Percentiles rank a stretch among this genome's conserved stretches.
Evolutionary conservation across 2,888 invertebrate species (phyloP).

Genomic region (Dryobota labecula): DNA sequence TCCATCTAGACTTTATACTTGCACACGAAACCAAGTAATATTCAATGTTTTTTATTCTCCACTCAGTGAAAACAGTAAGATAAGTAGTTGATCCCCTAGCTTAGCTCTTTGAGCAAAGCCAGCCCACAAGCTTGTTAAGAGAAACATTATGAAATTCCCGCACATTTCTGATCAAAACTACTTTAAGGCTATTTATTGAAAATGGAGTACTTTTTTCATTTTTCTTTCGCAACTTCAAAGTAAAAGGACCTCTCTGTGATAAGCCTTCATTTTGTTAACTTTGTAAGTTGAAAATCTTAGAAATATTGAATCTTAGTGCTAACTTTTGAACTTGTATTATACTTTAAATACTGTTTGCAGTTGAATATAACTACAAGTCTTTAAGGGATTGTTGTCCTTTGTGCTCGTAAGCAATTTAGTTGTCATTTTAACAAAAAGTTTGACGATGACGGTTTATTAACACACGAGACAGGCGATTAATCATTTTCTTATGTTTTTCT

Average conservation of each 20-base stretch:
- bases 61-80: conserved; percentile 7
- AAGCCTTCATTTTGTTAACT: conserved; percentile 45
- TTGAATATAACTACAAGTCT: background rate
- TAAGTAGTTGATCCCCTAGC: conserved; percentile 22
- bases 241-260: conserved; percentile 21
- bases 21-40: background rate
- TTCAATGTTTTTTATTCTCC: conserved; percentile 1
- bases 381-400: background rate
- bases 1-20: background rate
- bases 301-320: conserved; percentile 28
- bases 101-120: conserved; percentile 45
- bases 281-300: conserved; percentile 36
- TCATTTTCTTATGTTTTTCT: too few species aligned
- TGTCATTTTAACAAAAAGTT: background rate
- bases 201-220: conserved; percentile 25
- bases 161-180: conserved; percentile 39
- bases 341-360: background rate
- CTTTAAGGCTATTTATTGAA: conserved; percentile 48
- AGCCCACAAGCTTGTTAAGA: conserved; percentile 36
- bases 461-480: background rate
- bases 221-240: conserved; percentile 43
- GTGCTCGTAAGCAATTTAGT: too few species aligned
- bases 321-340: background rate
- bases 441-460: background rate
- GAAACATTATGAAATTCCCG: conserved; percentile 52